phyloP scores from a whole-genome alignment of 1,140 invertebrate species.

The Brachionus sp. region DNA sequence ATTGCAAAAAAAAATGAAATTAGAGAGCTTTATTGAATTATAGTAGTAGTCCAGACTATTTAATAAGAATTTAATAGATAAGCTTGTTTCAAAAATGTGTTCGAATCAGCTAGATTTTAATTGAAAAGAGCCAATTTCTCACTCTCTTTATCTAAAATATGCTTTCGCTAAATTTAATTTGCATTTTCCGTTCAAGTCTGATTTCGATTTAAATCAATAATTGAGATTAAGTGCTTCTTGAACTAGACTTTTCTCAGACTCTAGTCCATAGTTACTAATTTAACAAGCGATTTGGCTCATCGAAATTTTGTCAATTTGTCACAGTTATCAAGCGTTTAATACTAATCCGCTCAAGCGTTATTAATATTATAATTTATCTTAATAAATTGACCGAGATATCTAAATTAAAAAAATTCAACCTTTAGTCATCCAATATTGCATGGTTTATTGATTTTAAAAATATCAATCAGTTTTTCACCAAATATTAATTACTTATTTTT shows the following conservation, averaged over 20 bases:
- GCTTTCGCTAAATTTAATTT: neutral
- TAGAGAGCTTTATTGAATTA: constrained; percentile 3
- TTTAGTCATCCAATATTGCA: neutral
- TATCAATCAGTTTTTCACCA: neutral
- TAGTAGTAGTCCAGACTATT: neutral
- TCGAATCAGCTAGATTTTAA: neutral
- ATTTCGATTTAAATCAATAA: neutral
- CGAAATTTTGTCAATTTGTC: neutral
- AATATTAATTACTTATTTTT: too few relatives aligned
- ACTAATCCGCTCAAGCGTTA: neutral
- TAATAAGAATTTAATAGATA: constrained; percentile 12
- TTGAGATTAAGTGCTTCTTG: neutral
- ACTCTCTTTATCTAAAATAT: neutral
- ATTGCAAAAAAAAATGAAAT: neutral
- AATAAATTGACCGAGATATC: neutral
- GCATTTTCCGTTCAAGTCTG: constrained; percentile 4
- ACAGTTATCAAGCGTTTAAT: neutral
- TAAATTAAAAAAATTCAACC: neutral
- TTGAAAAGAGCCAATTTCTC: constrained; percentile 6
- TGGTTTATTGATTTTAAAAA: neutral
- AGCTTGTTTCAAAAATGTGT: neutral
- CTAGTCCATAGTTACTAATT: neutral
- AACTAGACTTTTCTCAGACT: neutral
- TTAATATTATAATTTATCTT: neutral
- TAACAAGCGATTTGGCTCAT: neutral